A percentile compares a stretch with the other conserved stretches of the same genome.
Evolutionary conservation across 2,797 vertebrate genomes (phyloP).

Genomic region (Tinamus major): DNA sequence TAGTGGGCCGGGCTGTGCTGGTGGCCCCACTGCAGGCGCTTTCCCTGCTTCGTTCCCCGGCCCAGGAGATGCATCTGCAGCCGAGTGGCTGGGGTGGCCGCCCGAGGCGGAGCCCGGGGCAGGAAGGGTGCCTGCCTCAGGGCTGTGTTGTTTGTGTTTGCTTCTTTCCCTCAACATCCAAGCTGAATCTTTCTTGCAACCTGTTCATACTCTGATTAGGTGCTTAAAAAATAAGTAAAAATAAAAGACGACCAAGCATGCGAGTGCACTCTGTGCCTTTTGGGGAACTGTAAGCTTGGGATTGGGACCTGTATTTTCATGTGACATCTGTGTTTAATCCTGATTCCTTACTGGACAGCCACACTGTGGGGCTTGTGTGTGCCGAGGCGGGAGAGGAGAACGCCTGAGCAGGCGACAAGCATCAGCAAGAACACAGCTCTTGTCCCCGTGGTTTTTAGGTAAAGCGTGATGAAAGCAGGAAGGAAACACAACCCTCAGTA

Average conservation of each 20-base stretch:
- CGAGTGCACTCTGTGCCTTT: background rate
- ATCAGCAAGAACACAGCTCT: background rate
- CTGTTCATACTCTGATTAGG: background rate
- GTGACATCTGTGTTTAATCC: background rate
- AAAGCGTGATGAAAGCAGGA: background rate
- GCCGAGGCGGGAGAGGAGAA: background rate
- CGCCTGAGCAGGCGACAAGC: background rate
- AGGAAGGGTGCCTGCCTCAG: background rate
- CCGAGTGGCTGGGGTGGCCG: background rate
- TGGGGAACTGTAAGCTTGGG: background rate
- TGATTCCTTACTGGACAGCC: background rate
- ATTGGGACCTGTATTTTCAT: background rate
- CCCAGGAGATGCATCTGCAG: too few relatives aligned
- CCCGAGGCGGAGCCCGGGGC: background rate
- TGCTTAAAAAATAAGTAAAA: background rate
- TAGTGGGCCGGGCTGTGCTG: fast-evolving
- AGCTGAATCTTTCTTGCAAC: background rate
- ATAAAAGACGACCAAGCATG: background rate
- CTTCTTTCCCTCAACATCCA: background rate
- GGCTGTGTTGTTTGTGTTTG: background rate
- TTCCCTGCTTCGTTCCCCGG: too few relatives aligned
- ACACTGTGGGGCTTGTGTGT: fast-evolving
- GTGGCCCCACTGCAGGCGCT: fast-evolving
- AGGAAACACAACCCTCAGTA: background rate
- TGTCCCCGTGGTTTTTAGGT: background rate